phyloP scores from a whole-genome alignment of 2,113 vertebrate genomes.

The Megaceryle maxima region DNA sequence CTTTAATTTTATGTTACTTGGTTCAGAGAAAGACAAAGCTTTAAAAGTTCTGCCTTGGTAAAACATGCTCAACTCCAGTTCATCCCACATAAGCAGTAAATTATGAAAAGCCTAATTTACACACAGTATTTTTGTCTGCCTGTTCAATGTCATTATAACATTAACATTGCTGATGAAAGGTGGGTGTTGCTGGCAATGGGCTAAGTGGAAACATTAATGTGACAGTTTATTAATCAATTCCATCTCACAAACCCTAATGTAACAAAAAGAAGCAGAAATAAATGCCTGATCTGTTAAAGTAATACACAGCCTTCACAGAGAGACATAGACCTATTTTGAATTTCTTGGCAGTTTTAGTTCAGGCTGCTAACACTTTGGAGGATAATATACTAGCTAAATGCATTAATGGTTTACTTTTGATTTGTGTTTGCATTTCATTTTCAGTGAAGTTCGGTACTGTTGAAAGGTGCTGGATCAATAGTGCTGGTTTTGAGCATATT shows the following conservation, averaged over 20 bases:
- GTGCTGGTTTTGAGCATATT: not conserved
- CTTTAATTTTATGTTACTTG: not conserved
- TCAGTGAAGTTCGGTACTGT: not conserved
- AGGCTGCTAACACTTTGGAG: not conserved
- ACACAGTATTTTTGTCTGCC: not conserved
- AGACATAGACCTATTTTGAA: not conserved
- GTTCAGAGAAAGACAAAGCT: not conserved
- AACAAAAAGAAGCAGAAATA: not conserved
- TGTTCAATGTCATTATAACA: constrained; percentile 4
- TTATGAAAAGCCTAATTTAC: not conserved
- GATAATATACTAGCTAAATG: not conserved
- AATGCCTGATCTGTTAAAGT: not conserved
- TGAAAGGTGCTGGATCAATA: constrained; percentile 16
- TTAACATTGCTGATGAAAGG: not conserved
- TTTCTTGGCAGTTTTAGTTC: not conserved
- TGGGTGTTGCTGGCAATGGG: not conserved
- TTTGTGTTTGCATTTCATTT: not conserved
- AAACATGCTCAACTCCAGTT: not conserved
- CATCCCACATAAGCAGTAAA: not conserved
- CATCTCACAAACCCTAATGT: not conserved
- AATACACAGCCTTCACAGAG: not conserved
- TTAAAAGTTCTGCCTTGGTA: not conserved
- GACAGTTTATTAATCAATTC: constrained; percentile 14
- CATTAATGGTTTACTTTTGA: not conserved
- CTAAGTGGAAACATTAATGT: constrained; percentile 25